Percentiles rank a stretch among this genome's conserved stretches.
phyloP scores from a whole-genome alignment of 2,113 vertebrate genomes.

The Atrichornis clamosus region DNA sequence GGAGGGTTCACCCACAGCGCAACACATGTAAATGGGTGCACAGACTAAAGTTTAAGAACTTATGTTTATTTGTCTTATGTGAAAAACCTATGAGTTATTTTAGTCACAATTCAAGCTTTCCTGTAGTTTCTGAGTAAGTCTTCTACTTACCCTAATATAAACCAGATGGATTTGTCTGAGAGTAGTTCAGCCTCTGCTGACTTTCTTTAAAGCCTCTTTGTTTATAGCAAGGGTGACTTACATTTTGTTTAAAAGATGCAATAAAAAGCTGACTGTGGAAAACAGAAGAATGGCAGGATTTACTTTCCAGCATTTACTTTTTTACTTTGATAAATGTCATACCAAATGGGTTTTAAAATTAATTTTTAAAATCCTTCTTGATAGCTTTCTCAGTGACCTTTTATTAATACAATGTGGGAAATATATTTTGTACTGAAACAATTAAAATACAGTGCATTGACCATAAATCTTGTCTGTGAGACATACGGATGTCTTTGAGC shows the following conservation, averaged over 20 bases:
- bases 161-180: slow-evolving; percentile 23
- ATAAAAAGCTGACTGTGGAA: slow-evolving; percentile 21
- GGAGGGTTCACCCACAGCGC: background rate
- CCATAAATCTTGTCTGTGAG: slow-evolving; percentile 4
- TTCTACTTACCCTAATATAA: background rate
- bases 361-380: slow-evolving; percentile 33
- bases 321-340: slow-evolving; percentile 44
- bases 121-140: background rate
- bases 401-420: slow-evolving; percentile 45
- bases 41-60: background rate
- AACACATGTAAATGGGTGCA: background rate
- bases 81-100: background rate
- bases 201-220: slow-evolving; percentile 17
- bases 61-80: background rate
- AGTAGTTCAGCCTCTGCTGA: background rate
- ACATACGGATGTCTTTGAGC: background rate
- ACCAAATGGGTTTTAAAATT: slow-evolving; percentile 32
- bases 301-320: slow-evolving; percentile 17
- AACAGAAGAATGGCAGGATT: slow-evolving; percentile 11
- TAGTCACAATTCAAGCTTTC: background rate
- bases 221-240: slow-evolving; percentile 13
- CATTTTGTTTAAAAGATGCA: slow-evolving; percentile 15
- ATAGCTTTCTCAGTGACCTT: slow-evolving; percentile 48
- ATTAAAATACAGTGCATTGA: slow-evolving; percentile 23
- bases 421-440: slow-evolving; percentile 31